These are phyloP conservation scores for Patiria miniata DNA, from an alignment of 35 echinoderm and acorn worm genomes.

Conservation along the genomic window DNA sequence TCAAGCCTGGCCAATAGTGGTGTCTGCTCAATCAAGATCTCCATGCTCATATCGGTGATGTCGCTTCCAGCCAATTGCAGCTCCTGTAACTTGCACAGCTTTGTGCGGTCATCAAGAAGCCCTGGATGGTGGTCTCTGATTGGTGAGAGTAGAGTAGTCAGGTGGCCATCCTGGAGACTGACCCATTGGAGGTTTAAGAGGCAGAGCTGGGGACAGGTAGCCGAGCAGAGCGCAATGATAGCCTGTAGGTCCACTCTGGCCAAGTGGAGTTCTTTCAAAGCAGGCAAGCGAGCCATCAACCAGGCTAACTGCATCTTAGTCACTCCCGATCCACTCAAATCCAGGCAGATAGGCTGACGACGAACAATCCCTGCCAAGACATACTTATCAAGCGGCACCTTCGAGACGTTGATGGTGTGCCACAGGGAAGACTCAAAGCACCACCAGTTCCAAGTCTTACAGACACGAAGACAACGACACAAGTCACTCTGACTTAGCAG, in stretches of 20 bases:
- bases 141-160: conserved; percentile 55
- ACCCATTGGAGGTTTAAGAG: conserved; percentile 85
- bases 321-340: conserved; percentile 77
- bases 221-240: conserved; percentile 57
- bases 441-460: conserved; percentile 97
- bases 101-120: conserved; percentile 75
- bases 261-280: conserved; percentile 63
- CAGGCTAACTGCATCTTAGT: conserved; percentile 75
- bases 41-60: conserved; percentile 84
- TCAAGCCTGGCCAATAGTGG: conserved; percentile 61
- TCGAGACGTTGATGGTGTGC: conserved; percentile 59
- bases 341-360: conserved; percentile 73
- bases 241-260: conserved; percentile 62
- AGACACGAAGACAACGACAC: conserved; percentile 78
- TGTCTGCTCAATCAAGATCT: conserved; percentile 45
- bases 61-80: conserved; percentile 78
- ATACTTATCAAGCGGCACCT: conserved; percentile 35
- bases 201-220: conserved; percentile 71
- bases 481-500: conserved; percentile 57
- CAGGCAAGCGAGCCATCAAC: conserved; percentile 81
- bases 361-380: conserved; percentile 78
- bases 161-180: conserved; percentile 61
- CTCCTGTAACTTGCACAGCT: conserved; percentile 58
- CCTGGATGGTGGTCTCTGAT: conserved; percentile 85
- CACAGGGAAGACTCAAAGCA: conserved; percentile 83